phyloP scores from a whole-genome alignment of 2,888 invertebrate species.

The Alcis repandata region DNA sequence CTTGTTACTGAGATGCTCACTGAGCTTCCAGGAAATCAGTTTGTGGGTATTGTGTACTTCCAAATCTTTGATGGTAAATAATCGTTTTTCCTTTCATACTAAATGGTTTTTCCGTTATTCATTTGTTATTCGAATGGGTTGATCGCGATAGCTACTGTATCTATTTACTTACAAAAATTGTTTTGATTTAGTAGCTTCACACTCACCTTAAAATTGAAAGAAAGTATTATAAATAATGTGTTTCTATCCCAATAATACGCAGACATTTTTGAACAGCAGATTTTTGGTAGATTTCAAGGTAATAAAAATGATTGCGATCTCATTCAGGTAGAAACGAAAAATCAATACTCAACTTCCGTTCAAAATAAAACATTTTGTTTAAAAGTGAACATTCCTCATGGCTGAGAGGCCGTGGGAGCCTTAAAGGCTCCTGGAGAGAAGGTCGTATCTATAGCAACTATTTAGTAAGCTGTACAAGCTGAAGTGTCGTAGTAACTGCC shows the following conservation, averaged over 20 bases:
- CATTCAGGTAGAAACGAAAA: slow-evolving; percentile 41
- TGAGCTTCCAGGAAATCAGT: slow-evolving; percentile 56
- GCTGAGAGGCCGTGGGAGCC: slow-evolving; percentile 55
- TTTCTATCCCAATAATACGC: background rate
- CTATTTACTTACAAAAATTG: slow-evolving; percentile 10
- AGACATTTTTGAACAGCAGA: background rate
- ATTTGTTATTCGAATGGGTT: slow-evolving; percentile 22
- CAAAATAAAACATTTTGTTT: slow-evolving; percentile 52
- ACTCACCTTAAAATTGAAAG: background rate
- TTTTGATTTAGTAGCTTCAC: slow-evolving; percentile 1
- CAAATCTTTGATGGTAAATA: slow-evolving; percentile 27
- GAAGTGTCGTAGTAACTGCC: slow-evolving; percentile 6
- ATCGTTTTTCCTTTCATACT: slow-evolving; percentile 31
- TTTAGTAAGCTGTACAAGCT: background rate
- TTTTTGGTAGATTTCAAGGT: slow-evolving; percentile 3
- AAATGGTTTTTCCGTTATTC: slow-evolving; percentile 33
- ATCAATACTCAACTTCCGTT: slow-evolving; percentile 61
- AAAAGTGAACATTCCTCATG: slow-evolving; percentile 56
- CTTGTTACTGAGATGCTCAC: slow-evolving; percentile 57
- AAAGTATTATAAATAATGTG: background rate
- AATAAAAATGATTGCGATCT: slow-evolving; percentile 18
- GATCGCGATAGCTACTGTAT: slow-evolving; percentile 23
- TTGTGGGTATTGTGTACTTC: slow-evolving; percentile 34
- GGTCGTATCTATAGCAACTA: slow-evolving; percentile 19
- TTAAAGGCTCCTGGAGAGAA: slow-evolving; percentile 51